Evolutionary conservation across 2,113 vertebrate genomes (phyloP).

Genomic region (Todiramphus saurophagus): DNA sequence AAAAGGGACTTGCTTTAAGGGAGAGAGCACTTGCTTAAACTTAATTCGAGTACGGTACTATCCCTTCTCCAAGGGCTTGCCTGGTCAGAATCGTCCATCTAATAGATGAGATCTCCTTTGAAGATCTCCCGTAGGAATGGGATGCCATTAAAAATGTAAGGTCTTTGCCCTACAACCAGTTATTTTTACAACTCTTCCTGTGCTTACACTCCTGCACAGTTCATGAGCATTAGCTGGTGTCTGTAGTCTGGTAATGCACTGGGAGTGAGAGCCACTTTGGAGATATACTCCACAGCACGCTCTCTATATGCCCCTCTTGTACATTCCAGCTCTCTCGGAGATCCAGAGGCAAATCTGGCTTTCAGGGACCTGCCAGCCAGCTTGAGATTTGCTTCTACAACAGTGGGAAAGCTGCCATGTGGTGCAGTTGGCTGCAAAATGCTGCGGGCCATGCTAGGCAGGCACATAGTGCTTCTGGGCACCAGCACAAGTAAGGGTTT

Average conservation of each 20-base stretch:
- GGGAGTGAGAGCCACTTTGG: background rate
- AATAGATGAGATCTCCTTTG: conserved; percentile 31
- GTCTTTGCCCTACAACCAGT: conserved; percentile 47
- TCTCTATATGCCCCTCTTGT: background rate
- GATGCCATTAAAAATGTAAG: conserved; percentile 60
- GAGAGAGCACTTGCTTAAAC: background rate
- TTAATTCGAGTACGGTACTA: background rate
- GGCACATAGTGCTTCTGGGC: conserved; percentile 14
- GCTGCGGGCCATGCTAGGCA: conserved; percentile 26
- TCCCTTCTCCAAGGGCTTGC: background rate
- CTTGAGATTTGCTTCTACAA: conserved; percentile 28
- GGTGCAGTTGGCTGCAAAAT: conserved; percentile 27
- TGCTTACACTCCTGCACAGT: conserved; percentile 29
- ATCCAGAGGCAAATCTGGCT: conserved; percentile 55
- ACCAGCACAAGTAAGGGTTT: background rate
- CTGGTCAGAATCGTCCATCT: background rate
- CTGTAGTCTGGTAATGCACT: conserved; percentile 27
- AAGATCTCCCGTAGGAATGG: conserved; percentile 5
- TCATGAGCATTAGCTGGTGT: conserved; percentile 16
- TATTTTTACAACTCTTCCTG: conserved; percentile 51
- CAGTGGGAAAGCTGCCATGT: conserved; percentile 22
- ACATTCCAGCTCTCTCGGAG: background rate
- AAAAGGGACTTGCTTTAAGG: background rate
- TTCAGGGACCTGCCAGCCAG: conserved; percentile 27
- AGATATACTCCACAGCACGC: background rate